Percentiles rank a stretch among this genome's conserved stretches.
Evolutionary conservation across 2,888 invertebrate species (phyloP).

Genomic region (Brachypalpus laphriformis): DNA sequence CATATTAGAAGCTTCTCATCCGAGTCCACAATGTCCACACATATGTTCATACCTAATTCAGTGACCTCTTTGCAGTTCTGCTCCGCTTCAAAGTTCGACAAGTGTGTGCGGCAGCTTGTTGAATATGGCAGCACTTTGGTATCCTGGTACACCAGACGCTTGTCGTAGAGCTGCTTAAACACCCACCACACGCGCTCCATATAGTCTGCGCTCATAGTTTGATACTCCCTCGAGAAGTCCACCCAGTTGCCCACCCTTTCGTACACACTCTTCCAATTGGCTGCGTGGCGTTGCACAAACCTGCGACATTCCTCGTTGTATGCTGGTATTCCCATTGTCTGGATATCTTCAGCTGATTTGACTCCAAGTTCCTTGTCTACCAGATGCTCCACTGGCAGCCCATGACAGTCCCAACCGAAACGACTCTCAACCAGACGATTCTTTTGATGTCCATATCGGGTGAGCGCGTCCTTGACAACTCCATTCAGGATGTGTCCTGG

Average conservation of each 20-base stretch:
- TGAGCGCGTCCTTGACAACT: slow-evolving; percentile 97
- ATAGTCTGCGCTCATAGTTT: slow-evolving; percentile 96
- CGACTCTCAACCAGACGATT: slow-evolving; percentile 87
- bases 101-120: slow-evolving; percentile 95
- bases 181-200: slow-evolving; percentile 99
- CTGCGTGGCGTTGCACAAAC: slow-evolving; percentile 95
- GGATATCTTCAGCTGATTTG: slow-evolving; percentile 96
- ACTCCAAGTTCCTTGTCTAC: slow-evolving; percentile 93
- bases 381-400: slow-evolving; percentile 95
- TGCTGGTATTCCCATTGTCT: slow-evolving; percentile 95
- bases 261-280: slow-evolving; percentile 93
- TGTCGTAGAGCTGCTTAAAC: slow-evolving; percentile 95
- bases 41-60: slow-evolving; percentile 95
- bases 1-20: slow-evolving; percentile 83
- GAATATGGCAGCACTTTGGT: slow-evolving; percentile 99
- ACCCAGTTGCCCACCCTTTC: slow-evolving; percentile 97
- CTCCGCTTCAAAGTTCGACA: slow-evolving; percentile 98
- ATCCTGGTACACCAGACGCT: slow-evolving; percentile 96
- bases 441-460: slow-evolving; percentile 94
- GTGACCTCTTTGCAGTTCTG: slow-evolving; percentile 98
- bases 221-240: slow-evolving; percentile 98
- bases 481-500: slow-evolving; percentile 98
- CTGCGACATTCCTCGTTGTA: slow-evolving; percentile 96
- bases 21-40: slow-evolving; percentile 89
- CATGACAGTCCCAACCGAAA: slow-evolving; percentile 99